Conservation (phyloP, 53 echinoderm and acorn worm species). For the Henricia sp. region DNA sequence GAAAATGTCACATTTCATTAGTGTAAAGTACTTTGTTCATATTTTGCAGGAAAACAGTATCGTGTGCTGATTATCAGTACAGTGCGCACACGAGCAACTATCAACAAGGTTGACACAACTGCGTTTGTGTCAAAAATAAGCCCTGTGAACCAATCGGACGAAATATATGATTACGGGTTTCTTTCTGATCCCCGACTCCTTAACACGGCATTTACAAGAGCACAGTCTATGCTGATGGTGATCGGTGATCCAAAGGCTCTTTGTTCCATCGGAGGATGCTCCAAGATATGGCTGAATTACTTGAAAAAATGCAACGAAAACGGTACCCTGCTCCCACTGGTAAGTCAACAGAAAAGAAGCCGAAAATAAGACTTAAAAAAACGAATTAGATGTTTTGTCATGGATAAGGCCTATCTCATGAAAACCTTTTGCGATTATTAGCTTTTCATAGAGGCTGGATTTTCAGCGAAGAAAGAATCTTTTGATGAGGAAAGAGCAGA, state of each 20-base stretch:
- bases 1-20: no score
- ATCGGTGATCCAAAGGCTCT: slow-evolving; percentile 71
- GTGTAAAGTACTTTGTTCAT: background rate
- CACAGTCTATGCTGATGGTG: slow-evolving; percentile 76
- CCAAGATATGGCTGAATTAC: slow-evolving; percentile 67
- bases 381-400: background rate
- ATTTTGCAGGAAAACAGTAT: slow-evolving; percentile 68
- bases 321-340: slow-evolving; percentile 24
- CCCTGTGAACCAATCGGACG: slow-evolving; percentile 56
- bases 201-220: slow-evolving; percentile 80
- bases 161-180: slow-evolving; percentile 67
- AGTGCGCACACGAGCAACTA: slow-evolving; percentile 68
- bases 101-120: slow-evolving; percentile 39
- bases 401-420: background rate
- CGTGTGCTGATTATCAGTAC: slow-evolving; percentile 75
- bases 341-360: background rate
- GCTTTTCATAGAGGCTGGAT: background rate
- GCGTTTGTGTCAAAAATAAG: slow-evolving; percentile 9
- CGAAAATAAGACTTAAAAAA: background rate
- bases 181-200: slow-evolving; percentile 71
- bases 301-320: slow-evolving; percentile 66
- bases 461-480: no score
- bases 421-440: background rate
- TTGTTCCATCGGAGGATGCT: slow-evolving; percentile 74
- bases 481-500: no score